Evolutionary conservation across 2,888 invertebrate species (phyloP).

Genomic region (Stegophylla sp.): DNA sequence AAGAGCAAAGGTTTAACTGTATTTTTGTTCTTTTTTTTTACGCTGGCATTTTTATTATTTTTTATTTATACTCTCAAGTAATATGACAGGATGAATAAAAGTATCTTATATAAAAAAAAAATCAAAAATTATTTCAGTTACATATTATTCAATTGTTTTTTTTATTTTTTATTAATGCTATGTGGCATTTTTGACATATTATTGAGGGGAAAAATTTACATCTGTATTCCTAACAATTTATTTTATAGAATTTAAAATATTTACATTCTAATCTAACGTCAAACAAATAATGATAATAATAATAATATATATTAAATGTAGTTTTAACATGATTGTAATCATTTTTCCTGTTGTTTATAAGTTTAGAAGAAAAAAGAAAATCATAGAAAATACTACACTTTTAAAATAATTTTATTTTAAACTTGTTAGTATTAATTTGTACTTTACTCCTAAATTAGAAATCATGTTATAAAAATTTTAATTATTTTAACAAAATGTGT

Average conservation of each 20-base stretch:
- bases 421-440: constrained; percentile 35
- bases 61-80: constrained; percentile 57
- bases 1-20: constrained; percentile 52
- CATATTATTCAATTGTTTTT: constrained; percentile 50
- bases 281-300: neutral
- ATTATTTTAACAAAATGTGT: constrained; percentile 48
- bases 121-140: constrained; percentile 50
- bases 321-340: constrained; percentile 43
- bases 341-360: constrained; percentile 48
- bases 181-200: constrained; percentile 41
- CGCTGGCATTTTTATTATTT: constrained; percentile 55
- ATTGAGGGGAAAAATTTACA: constrained; percentile 31
- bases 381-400: constrained; percentile 34
- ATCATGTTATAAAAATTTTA: constrained; percentile 51
- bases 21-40: constrained; percentile 57
- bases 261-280: constrained; percentile 49
- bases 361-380: constrained; percentile 25
- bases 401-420: constrained; percentile 47
- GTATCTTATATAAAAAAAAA: constrained; percentile 11
- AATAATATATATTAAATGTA: constrained; percentile 38
- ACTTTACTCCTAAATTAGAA: constrained; percentile 47
- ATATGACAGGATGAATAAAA: constrained; percentile 51
- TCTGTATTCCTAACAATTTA: constrained; percentile 54
- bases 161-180: constrained; percentile 16
- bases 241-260: constrained; percentile 48